Base-by-base conservation (phyloP, 2,888 invertebrate genomes). In the Eudasyphora cyanicolor region DNA sequence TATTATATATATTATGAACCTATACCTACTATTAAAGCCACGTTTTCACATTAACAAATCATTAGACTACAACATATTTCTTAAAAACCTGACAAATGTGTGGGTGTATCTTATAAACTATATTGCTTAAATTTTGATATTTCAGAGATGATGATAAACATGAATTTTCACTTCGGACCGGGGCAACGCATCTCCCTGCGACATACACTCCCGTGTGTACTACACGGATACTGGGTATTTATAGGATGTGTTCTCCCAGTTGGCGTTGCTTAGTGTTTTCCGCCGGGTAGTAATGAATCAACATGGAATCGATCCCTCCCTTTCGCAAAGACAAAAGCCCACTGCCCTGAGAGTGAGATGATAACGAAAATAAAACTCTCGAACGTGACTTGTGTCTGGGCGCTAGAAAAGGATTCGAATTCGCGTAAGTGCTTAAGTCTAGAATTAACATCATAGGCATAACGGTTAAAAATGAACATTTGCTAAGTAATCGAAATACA, bases 401-500 rank as follows among this genome's bases (percentile, higher is more conserved):
- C 57, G 4, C 60, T 8, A 60, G 60, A 60, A 60, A 3, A n/a
- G 14, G 4, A 27, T 24, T 14, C 57, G 4, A 12, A 8, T 57
- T 12, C 45, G 45, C 45, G n/a, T 29, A 42, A 67, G 14, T 67
- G 38, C 67, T 67, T 57, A 67, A 19, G 24, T 38, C 21, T 67
- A 42, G 69, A n/a, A 62, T 35, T 76, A 60, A 78, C 45, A 57
- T 71, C 45, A 49, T 77, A 62, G 62, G 73, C 76, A 78, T 71
- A 81, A 78, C 64, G 77, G 85, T 89, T 88, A 89, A 84, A 88
- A 88, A 86, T 90, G 89, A 73, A 88, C 87, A 88, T 90, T 89
- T 85, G 89, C 89, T 88, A 89, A 85, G 84, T 91, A 91, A 86
- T 90, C 89, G 86, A 91, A 91, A 87, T 90, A 90, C 90, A 90